phyloP scores from a whole-genome alignment of 2,113 vertebrate genomes.

The Xenus cinereus region DNA sequence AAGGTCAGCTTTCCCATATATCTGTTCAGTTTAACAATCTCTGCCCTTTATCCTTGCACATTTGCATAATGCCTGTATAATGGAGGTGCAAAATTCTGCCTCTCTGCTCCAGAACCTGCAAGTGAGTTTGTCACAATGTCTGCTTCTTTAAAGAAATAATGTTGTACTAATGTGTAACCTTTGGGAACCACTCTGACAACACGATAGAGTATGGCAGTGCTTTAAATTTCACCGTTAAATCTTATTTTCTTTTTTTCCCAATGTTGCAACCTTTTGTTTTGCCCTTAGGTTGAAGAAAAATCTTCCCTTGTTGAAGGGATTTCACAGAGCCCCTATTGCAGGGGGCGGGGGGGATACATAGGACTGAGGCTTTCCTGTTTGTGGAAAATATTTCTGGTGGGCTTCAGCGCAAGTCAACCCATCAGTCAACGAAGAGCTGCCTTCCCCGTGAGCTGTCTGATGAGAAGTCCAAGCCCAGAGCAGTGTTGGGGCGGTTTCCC shows the following conservation, averaged over 20 bases:
- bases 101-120: neutral
- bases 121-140: neutral
- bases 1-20: neutral
- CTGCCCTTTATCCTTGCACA: conserved; percentile 9
- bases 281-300: neutral
- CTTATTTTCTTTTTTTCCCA: neutral
- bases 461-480: neutral
- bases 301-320: neutral
- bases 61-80: neutral
- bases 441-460: neutral
- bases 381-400: neutral
- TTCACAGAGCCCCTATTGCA: neutral
- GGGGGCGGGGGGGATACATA: too few relatives aligned
- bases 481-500: neutral
- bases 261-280: neutral
- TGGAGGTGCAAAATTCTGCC: neutral
- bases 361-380: neutral
- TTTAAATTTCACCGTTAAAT: neutral
- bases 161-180: neutral
- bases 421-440: too few relatives aligned
- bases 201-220: too few relatives aligned
- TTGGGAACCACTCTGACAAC: neutral
- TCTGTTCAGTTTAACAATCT: neutral
- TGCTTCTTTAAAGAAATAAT: neutral
- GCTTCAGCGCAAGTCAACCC: neutral